Conservation (phyloP, 2,797 vertebrate species). For the Sternarchorhynchus goeldii region DNA sequence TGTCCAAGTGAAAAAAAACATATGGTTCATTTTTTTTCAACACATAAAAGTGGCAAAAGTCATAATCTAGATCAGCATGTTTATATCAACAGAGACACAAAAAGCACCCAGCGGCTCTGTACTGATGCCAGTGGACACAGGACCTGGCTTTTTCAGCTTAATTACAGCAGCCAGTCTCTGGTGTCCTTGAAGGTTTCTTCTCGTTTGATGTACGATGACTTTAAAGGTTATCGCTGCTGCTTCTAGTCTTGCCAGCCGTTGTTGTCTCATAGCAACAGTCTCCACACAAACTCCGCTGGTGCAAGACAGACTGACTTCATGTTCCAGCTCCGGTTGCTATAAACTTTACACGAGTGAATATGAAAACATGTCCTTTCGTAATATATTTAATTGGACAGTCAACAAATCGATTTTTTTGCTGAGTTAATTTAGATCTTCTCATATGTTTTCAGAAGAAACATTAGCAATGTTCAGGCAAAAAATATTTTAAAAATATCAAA, state of each 20-base stretch:
- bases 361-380: background rate
- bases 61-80: background rate
- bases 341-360: constrained; percentile 22
- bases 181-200: constrained; percentile 60
- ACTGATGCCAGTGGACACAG: background rate
- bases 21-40: background rate
- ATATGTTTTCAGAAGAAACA: constrained; percentile 11
- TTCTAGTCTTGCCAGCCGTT: constrained; percentile 55
- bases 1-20: no score
- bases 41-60: background rate
- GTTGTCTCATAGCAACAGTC: constrained; percentile 58
- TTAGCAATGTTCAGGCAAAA: background rate
- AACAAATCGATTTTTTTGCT: constrained; percentile 12
- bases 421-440: background rate
- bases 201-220: constrained; percentile 60
- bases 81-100: background rate
- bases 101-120: background rate
- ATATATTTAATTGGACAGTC: constrained; percentile 15
- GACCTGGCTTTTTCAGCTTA: constrained; percentile 45
- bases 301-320: background rate
- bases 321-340: constrained; percentile 20
- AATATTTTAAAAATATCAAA: no score
- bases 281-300: constrained; percentile 51
- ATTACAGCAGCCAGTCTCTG: constrained; percentile 39
- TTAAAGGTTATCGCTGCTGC: constrained; percentile 64